Conservation (phyloP, 2,888 invertebrate genomes). For the Cosmia pyralina region DNA sequence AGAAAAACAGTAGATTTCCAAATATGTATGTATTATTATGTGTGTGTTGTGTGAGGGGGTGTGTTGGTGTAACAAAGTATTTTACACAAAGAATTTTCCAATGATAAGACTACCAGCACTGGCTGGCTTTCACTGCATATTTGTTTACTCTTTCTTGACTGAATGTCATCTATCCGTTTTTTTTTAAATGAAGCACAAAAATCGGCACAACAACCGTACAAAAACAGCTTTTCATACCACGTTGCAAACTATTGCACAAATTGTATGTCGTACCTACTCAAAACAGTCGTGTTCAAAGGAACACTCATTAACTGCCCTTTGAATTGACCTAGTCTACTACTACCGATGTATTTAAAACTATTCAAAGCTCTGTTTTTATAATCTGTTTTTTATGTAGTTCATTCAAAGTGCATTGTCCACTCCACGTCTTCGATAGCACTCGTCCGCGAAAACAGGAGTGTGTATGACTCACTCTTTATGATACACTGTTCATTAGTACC, state of each 20-base stretch:
- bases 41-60: no score
- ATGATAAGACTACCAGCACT: not conserved
- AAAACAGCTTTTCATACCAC: not conserved
- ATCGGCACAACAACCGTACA: no score
- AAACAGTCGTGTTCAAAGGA: not conserved
- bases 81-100: not conserved
- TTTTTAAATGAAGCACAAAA: not conserved
- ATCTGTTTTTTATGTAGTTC: slow-evolving; percentile 11
- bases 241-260: not conserved
- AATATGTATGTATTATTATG: no score
- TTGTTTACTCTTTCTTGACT: not conserved
- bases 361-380: not conserved
- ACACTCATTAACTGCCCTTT: not conserved
- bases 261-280: not conserved
- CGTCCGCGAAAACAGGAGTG: slow-evolving; percentile 24
- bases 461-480: slow-evolving; percentile 37
- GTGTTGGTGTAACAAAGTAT: no score
- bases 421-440: slow-evolving; percentile 20
- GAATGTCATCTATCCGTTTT: not conserved
- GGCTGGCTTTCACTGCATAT: no score
- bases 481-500: slow-evolving; percentile 9
- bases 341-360: slow-evolving; percentile 7
- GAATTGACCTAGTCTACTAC: not conserved
- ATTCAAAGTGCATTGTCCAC: slow-evolving; percentile 28
- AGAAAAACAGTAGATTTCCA: no score